Conservation (phyloP, 2,888 invertebrate genomes). For the Hedychridium roseum region DNA sequence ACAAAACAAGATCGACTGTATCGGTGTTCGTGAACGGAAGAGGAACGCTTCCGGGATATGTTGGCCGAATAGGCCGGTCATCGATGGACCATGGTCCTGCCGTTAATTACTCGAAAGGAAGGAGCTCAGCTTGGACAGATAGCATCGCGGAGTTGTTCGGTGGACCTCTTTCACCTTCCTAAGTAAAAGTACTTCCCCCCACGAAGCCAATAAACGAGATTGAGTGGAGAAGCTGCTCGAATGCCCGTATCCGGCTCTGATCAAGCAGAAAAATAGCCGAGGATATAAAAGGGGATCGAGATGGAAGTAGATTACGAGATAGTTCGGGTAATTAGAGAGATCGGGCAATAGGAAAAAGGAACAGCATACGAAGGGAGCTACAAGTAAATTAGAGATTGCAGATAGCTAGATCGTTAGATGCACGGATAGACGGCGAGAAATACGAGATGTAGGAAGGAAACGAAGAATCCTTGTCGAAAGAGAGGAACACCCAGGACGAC, state of each 20-base stretch:
- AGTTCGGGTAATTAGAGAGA: too few relatives aligned
- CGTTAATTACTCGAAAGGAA: conserved; percentile 25
- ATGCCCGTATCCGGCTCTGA: conserved; percentile 14
- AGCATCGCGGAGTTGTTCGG: conserved; percentile 12
- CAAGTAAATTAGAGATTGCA: too few relatives aligned
- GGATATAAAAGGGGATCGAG: not conserved
- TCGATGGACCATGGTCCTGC: conserved; percentile 8
- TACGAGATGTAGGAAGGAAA: too few relatives aligned
- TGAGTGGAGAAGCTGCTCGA: not conserved
- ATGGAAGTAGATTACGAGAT: not conserved
- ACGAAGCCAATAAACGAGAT: conserved; percentile 22
- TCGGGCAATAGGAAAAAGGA: too few relatives aligned
- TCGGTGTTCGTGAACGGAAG: too few relatives aligned
- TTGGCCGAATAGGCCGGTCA: conserved; percentile 13
- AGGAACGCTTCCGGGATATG: conserved; percentile 11
- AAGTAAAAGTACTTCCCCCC: conserved; percentile 13
- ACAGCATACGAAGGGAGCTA: too few relatives aligned
- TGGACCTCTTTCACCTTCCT: conserved; percentile 5
- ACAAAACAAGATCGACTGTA: too few relatives aligned
- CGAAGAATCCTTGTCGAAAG: too few relatives aligned
- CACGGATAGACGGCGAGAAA: too few relatives aligned
- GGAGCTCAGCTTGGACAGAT: conserved; percentile 7
- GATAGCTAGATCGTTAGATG: too few relatives aligned
- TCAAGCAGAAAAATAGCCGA: not conserved
- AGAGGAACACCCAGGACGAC: too few relatives aligned